Percentiles rank a stretch among this genome's conserved stretches.
These are phyloP conservation scores for Orchestia grillus DNA, from an alignment of 1,140 invertebrate species.

Conservation along the genomic window DNA sequence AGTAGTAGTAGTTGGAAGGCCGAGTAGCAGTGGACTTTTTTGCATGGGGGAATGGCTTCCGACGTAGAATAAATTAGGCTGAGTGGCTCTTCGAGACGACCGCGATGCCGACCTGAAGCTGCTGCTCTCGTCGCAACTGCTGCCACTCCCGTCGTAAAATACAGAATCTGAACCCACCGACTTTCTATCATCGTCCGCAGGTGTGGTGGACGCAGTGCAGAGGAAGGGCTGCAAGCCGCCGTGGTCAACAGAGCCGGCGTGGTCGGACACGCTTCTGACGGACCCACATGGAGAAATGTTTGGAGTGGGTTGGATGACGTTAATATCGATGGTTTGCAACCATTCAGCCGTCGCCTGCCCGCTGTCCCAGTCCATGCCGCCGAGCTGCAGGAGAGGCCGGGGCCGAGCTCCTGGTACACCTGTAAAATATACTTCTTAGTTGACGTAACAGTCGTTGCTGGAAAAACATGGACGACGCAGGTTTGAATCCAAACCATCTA, in stretches of 20 bases:
- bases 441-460: background rate
- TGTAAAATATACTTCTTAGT: slow-evolving; percentile 10
- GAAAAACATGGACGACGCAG: too few species aligned
- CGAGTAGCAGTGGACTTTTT: slow-evolving; percentile 28
- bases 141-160: slow-evolving; percentile 63
- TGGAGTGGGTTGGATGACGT: slow-evolving; percentile 68
- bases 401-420: slow-evolving; percentile 61
- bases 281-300: slow-evolving; percentile 67
- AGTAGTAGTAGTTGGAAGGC: slow-evolving; percentile 53
- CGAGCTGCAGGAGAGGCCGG: slow-evolving; percentile 64
- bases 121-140: slow-evolving; percentile 61
- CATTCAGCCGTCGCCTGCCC: slow-evolving; percentile 67
- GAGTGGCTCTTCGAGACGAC: slow-evolving; percentile 64
- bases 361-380: slow-evolving; percentile 67
- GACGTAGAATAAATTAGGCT: slow-evolving; percentile 48
- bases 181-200: slow-evolving; percentile 63
- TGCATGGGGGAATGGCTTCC: background rate
- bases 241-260: slow-evolving; percentile 53
- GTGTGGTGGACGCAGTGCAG: slow-evolving; percentile 58
- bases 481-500: too few species aligned
- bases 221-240: slow-evolving; percentile 56
- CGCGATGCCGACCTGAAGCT: slow-evolving; percentile 62
- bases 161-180: slow-evolving; percentile 68
- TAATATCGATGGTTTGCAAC: slow-evolving; percentile 68
- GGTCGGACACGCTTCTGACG: slow-evolving; percentile 66